Evolutionary conservation across 2,888 invertebrate genomes (phyloP).

Genomic region (Synergus itoensis): DNA sequence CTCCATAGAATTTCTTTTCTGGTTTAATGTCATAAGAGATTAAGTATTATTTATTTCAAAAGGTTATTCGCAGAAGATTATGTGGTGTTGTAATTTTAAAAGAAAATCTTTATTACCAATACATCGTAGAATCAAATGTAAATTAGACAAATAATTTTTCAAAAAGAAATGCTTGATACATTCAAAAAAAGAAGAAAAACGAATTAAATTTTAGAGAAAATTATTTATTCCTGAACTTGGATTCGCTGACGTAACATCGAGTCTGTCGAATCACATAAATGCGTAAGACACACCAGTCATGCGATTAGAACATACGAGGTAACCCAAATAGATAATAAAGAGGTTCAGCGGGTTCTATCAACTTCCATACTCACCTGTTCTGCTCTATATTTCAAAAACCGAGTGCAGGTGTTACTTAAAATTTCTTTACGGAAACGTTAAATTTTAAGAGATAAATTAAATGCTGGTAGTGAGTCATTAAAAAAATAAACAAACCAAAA

Average conservation of each 20-base stretch:
- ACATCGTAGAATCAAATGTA: no score
- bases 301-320: conserved; percentile 39
- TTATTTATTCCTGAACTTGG: conserved; percentile 24
- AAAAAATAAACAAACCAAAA: background rate
- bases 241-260: conserved; percentile 16
- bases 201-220: background rate
- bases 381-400: conserved; percentile 9
- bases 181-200: no score
- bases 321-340: conserved; percentile 42
- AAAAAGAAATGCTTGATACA: no score
- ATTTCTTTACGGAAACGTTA: conserved; percentile 2
- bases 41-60: background rate
- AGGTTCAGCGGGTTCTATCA: conserved; percentile 41
- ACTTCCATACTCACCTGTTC: conserved; percentile 25
- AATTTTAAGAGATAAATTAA: background rate
- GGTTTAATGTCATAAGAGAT: background rate
- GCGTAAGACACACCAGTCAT: conserved; percentile 19
- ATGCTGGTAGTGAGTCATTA: conserved; percentile 1
- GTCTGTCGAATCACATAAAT: conserved; percentile 27
- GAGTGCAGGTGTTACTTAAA: conserved; percentile 9
- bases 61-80: background rate
- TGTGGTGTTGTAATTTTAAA: no score
- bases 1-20: background rate
- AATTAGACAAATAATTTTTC: no score
- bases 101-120: no score